phyloP scores from a whole-genome alignment of 2,113 vertebrate species.

The Ranitomeya variabilis region DNA sequence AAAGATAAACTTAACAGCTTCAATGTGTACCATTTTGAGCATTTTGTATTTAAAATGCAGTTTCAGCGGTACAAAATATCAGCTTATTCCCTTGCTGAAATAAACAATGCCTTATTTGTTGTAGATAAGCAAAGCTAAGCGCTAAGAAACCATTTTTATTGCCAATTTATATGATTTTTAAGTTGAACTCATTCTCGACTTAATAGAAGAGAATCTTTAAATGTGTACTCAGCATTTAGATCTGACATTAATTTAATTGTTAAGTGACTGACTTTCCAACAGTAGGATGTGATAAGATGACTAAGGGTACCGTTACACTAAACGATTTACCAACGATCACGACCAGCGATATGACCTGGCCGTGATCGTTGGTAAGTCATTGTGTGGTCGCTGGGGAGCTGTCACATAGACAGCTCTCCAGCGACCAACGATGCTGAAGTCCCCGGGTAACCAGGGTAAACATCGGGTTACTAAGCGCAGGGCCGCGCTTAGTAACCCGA shows the following conservation, averaged over 20 bases:
- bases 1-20: not conserved
- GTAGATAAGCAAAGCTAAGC: slow-evolving; percentile 42
- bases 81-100: not conserved
- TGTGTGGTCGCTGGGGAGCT: too few relatives aligned
- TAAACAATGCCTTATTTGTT: slow-evolving; percentile 33
- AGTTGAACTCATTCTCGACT: slow-evolving; percentile 52
- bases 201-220: slow-evolving; percentile 62
- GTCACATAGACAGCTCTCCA: too few relatives aligned
- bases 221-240: slow-evolving; percentile 66
- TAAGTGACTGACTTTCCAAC: slow-evolving; percentile 66
- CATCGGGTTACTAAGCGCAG: too few relatives aligned
- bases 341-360: too few relatives aligned
- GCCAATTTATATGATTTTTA: slow-evolving; percentile 58
- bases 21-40: not conserved
- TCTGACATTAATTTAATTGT: slow-evolving; percentile 67
- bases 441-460: too few relatives aligned
- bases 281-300: slow-evolving; percentile 65
- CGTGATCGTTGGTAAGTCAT: too few relatives aligned
- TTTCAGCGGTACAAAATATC: slow-evolving; percentile 30
- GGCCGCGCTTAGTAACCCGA: too few relatives aligned
- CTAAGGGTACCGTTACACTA: too few relatives aligned
- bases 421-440: too few relatives aligned
- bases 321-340: too few relatives aligned
- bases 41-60: slow-evolving; percentile 16
- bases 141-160: slow-evolving; percentile 24